These are phyloP conservation scores for Zeugodacus cucurbitae DNA, from an alignment of 1,140 invertebrate genomes.

Conservation along the genomic window DNA sequence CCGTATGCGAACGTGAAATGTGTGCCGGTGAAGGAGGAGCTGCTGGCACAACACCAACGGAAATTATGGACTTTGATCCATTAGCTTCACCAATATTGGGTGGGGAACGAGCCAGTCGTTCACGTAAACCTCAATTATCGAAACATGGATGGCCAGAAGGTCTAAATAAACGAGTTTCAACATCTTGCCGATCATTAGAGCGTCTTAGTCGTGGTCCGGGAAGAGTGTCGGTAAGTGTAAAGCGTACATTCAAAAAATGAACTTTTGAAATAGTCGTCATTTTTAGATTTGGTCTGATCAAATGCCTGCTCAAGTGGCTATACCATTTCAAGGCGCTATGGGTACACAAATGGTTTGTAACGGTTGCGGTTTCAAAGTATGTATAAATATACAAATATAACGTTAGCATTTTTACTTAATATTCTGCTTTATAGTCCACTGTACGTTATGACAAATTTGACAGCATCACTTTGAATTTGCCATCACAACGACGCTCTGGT, in stretches of 20 bases:
- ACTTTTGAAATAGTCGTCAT: background rate
- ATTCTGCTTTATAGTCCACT: slow-evolving; percentile 73
- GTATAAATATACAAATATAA: background rate
- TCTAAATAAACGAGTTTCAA: slow-evolving; percentile 58
- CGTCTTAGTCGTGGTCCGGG: slow-evolving; percentile 62
- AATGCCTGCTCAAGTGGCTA: slow-evolving; percentile 67
- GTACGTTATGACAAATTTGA: slow-evolving; percentile 92
- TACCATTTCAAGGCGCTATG: slow-evolving; percentile 83
- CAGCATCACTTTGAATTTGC: slow-evolving; percentile 82
- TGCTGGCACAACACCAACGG: slow-evolving; percentile 30
- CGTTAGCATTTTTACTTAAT: background rate
- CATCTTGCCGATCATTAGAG: slow-evolving; percentile 66
- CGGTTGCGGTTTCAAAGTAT: slow-evolving; percentile 80
- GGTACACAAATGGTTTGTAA: slow-evolving; percentile 87
- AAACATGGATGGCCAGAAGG: slow-evolving; percentile 43
- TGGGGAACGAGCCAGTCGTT: slow-evolving; percentile 46
- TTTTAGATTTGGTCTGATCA: slow-evolving; percentile 64
- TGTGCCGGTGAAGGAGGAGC: slow-evolving; percentile 44
- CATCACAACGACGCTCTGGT: slow-evolving; percentile 67
- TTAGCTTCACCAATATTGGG: background rate
- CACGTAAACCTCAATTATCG: slow-evolving; percentile 45
- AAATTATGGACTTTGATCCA: slow-evolving; percentile 46
- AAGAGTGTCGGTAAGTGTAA: slow-evolving; percentile 56
- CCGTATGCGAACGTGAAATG: slow-evolving; percentile 59
- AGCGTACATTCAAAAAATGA: background rate